phyloP scores from a whole-genome alignment of 2,113 vertebrate species.

The Melanerpes formicivorus region DNA sequence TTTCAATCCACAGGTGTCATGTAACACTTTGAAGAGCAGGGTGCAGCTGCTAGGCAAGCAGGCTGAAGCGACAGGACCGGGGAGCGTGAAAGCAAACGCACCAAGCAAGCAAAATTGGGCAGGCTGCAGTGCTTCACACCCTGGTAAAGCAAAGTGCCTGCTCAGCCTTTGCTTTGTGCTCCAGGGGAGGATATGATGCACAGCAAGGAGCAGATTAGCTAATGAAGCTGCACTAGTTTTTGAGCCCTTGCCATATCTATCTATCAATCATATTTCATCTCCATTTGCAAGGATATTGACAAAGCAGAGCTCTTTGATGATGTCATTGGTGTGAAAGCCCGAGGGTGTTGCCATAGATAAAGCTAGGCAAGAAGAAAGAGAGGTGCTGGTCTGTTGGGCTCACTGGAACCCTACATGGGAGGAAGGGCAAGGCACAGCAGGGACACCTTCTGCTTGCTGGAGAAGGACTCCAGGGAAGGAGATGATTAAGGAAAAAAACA shows the following conservation, averaged over 20 bases:
- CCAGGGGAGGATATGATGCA: not conserved
- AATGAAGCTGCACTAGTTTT: not conserved
- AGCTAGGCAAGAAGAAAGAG: not conserved
- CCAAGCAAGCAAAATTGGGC: not conserved
- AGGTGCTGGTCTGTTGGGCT: not conserved
- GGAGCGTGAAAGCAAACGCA: not conserved
- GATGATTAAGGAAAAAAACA: not conserved
- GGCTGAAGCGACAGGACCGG: not conserved
- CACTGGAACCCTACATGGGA: not conserved
- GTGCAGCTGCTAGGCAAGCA: not conserved
- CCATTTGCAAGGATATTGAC: not conserved
- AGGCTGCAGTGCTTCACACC: not conserved
- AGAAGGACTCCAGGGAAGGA: not conserved
- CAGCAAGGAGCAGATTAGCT: not conserved
- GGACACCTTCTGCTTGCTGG: not conserved
- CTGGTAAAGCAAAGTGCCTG: not conserved
- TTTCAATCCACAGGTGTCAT: not conserved
- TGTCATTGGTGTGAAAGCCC: not conserved
- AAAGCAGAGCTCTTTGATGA: not conserved
- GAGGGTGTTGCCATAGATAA: not conserved
- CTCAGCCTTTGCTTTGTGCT: conserved; percentile 1
- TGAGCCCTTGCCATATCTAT: not conserved
- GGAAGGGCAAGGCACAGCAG: not conserved
- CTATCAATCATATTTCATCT: not conserved
- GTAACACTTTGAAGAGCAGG: not conserved